phyloP scores from a whole-genome alignment of 2,888 invertebrate species.

The Blastobasis adustella region DNA sequence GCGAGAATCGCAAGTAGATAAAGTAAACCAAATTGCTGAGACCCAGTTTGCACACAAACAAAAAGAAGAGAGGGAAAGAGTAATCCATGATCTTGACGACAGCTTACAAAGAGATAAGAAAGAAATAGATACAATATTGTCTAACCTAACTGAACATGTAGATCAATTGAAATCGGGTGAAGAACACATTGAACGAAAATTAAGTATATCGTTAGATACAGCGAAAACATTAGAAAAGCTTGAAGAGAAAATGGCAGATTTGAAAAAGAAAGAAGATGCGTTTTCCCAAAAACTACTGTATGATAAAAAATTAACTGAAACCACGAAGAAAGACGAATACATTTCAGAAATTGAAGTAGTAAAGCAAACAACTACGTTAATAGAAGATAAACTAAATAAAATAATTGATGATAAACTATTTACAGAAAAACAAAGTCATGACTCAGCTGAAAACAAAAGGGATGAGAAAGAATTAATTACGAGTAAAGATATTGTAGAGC shows the following conservation, averaged over 20 bases:
- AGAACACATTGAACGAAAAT: slow-evolving; percentile 22
- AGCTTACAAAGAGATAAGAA: slow-evolving; percentile 2
- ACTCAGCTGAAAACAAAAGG: too few relatives aligned
- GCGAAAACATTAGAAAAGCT: slow-evolving; percentile 62
- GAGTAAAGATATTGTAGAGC: too few relatives aligned
- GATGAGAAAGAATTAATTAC: too few relatives aligned
- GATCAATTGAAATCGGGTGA: background rate
- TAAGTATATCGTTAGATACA: slow-evolving; percentile 46
- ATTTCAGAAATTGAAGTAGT: too few relatives aligned
- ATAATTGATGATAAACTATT: too few relatives aligned
- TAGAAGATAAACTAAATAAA: too few relatives aligned
- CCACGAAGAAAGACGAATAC: slow-evolving; percentile 34
- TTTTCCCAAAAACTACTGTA: slow-evolving; percentile 18
- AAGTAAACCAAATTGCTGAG: background rate
- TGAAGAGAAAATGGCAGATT: slow-evolving; percentile 58
- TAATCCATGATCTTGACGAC: slow-evolving; percentile 8
- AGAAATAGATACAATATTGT: background rate
- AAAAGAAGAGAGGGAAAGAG: background rate
- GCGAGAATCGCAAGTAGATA: slow-evolving; percentile 28
- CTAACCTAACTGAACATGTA: slow-evolving; percentile 6
- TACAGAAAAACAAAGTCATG: too few relatives aligned
- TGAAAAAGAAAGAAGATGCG: slow-evolving; percentile 45
- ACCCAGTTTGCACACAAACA: background rate
- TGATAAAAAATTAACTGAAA: slow-evolving; percentile 20
- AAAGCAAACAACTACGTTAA: too few relatives aligned